Evolutionary conservation across 2,888 invertebrate species (phyloP).

Genomic region (Drosophila siamana): DNA sequence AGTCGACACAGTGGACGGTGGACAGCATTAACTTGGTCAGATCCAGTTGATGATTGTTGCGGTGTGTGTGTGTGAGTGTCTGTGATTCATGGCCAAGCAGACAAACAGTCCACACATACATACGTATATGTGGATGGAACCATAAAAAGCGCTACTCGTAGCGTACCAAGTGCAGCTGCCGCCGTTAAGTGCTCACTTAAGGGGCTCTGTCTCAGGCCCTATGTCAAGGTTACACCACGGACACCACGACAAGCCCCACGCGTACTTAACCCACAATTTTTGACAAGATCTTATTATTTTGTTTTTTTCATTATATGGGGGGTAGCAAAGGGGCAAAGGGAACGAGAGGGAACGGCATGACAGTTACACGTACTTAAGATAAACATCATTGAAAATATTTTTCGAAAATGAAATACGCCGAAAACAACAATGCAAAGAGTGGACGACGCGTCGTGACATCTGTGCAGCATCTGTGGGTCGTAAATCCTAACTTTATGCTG

Average conservation of each 20-base stretch:
- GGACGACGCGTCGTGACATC: conserved; percentile 3
- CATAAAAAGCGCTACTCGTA: conserved; percentile 37
- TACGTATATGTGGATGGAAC: conserved; percentile 27
- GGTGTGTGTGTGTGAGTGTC: conserved; percentile 20
- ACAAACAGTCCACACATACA: conserved; percentile 41
- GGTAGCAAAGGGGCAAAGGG: neutral
- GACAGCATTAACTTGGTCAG: conserved; percentile 40
- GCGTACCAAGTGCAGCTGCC: conserved; percentile 58
- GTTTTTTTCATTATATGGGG: conserved; percentile 9
- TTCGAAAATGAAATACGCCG: conserved; percentile 54
- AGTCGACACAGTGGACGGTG: conserved; percentile 37
- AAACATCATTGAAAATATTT: conserved; percentile 51
- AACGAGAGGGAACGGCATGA: conserved; percentile 46
- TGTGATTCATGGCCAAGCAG: conserved; percentile 68
- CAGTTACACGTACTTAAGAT: conserved; percentile 79
- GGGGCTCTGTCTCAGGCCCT: conserved; percentile 61
- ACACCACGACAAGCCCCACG: conserved; percentile 70
- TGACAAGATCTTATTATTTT: conserved; percentile 54
- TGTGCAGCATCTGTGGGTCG: conserved; percentile 27
- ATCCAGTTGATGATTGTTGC: conserved; percentile 57
- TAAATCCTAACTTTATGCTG: conserved; percentile 55
- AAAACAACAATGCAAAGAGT: conserved; percentile 24
- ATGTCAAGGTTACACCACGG: conserved; percentile 70
- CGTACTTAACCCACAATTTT: conserved; percentile 77
- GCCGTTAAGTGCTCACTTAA: conserved; percentile 60